Percentiles rank a stretch among this genome's conserved stretches.
phyloP scores from a whole-genome alignment of 2,797 vertebrate species.

The Chromobotia macracanthus region DNA sequence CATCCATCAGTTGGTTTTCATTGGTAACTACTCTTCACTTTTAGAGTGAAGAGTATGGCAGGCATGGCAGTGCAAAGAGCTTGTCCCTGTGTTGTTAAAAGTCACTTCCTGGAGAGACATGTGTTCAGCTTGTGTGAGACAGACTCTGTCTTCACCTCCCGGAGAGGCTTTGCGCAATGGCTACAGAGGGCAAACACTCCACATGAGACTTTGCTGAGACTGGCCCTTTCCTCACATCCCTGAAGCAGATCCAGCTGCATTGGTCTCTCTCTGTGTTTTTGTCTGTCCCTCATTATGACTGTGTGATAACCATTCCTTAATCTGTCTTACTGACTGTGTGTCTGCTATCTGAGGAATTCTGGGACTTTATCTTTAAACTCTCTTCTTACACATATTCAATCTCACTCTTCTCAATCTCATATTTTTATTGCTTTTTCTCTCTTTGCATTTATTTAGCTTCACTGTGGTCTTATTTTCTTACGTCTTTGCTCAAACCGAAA shows the following conservation, averaged over 20 bases:
- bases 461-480: not conserved
- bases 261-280: slow-evolving; percentile 35
- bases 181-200: slow-evolving; percentile 26
- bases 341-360: slow-evolving; percentile 26
- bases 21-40: slow-evolving; percentile 3
- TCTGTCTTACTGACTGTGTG: slow-evolving; percentile 9
- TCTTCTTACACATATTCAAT: slow-evolving; percentile 3
- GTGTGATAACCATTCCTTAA: slow-evolving; percentile 17
- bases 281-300: slow-evolving; percentile 28
- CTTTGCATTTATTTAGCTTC: not conserved
- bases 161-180: slow-evolving; percentile 63
- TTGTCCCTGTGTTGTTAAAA: slow-evolving; percentile 31
- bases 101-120: slow-evolving; percentile 53
- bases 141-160: slow-evolving; percentile 48
- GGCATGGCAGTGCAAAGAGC: slow-evolving; percentile 7
- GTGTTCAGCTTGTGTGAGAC: slow-evolving; percentile 48
- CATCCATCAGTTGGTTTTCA: slow-evolving; percentile 6
- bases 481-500: not conserved
- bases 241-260: slow-evolving; percentile 30
- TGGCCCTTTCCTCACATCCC: slow-evolving; percentile 14
- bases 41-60: slow-evolving; percentile 7
- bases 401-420: no score
- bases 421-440: not conserved
- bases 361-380: slow-evolving; percentile 20
- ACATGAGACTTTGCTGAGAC: not conserved